phyloP scores from a whole-genome alignment of 53 echinoderm and acorn worm genomes.

The Echinarachnius parma region DNA sequence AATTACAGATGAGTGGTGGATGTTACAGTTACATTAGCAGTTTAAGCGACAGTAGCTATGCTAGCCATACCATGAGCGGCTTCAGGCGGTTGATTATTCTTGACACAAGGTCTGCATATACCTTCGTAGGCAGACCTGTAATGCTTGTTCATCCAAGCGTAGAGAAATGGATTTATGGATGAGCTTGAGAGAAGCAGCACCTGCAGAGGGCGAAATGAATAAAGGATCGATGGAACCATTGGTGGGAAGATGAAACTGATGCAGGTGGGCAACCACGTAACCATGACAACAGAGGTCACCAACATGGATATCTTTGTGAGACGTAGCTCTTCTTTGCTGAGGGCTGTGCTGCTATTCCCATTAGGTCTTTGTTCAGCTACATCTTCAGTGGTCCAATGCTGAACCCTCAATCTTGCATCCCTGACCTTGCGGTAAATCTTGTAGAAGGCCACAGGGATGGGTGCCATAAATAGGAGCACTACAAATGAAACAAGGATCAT shows the following conservation, averaged over 20 bases:
- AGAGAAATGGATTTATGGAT: slow-evolving; percentile 76
- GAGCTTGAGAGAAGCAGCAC: slow-evolving; percentile 68
- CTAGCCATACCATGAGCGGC: too few species aligned
- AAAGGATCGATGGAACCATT: neutral
- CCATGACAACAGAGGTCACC: slow-evolving; percentile 38
- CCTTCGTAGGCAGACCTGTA: slow-evolving; percentile 58
- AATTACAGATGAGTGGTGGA: too few species aligned
- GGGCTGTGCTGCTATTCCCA: neutral
- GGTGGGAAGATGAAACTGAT: slow-evolving; percentile 16
- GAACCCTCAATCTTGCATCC: neutral
- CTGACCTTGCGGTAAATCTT: slow-evolving; percentile 1
- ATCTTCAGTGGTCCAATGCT: slow-evolving; percentile 5
- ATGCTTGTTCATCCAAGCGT: slow-evolving; percentile 64
- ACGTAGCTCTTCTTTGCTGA: slow-evolving; percentile 62
- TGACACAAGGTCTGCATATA: slow-evolving; percentile 29
- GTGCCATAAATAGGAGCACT: slow-evolving; percentile 1
- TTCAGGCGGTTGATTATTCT: too few species aligned
- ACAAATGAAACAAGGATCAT: neutral
- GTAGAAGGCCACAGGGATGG: slow-evolving; percentile 8
- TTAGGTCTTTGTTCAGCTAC: too few species aligned
- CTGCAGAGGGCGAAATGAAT: slow-evolving; percentile 39
- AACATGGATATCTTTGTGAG: slow-evolving; percentile 66
- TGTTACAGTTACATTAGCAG: too few species aligned
- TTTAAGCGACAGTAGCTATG: too few species aligned
- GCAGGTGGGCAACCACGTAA: slow-evolving; percentile 72